A percentile compares a stretch with the other conserved stretches of the same genome.
These are phyloP conservation scores for Altica lythri DNA, from an alignment of 2,888 invertebrate genomes.

Conservation along the genomic window DNA sequence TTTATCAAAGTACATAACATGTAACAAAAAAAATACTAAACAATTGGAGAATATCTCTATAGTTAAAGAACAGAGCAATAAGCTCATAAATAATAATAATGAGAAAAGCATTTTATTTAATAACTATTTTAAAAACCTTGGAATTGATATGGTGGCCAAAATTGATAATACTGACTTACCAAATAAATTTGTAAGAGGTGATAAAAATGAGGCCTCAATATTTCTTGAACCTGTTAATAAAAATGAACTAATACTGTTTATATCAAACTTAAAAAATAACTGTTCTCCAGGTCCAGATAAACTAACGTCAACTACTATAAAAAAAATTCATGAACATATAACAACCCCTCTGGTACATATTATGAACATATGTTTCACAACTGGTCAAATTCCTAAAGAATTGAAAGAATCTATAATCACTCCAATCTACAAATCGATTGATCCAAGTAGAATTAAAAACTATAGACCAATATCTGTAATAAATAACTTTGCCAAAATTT, in stretches of 20 bases:
- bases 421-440: conserved; percentile 13
- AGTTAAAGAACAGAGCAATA: neutral
- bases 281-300: conserved; percentile 15
- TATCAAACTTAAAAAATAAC: conserved; percentile 18
- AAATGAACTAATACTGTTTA: conserved; percentile 7
- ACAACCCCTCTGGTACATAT: conserved; percentile 12
- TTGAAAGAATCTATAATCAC: conserved; percentile 15
- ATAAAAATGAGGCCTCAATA: neutral
- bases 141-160: conserved; percentile 12
- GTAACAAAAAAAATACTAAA: conserved; percentile 6
- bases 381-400: conserved; percentile 14
- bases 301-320: conserved; percentile 11
- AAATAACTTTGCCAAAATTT: conserved; percentile 19
- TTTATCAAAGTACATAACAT: conserved; percentile 18
- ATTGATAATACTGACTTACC: neutral
- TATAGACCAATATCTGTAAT: conserved; percentile 22
- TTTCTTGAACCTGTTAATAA: conserved; percentile 6
- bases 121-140: conserved; percentile 10
- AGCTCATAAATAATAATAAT: conserved; percentile 8
- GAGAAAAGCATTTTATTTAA: conserved; percentile 5
- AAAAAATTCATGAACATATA: conserved; percentile 15
- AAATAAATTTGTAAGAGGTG: neutral
- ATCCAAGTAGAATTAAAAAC: conserved; percentile 2
- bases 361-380: conserved; percentile 13
- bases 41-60: conserved; percentile 14